phyloP scores from a whole-genome alignment of 2,797 vertebrate genomes.

The Periparus ater region DNA sequence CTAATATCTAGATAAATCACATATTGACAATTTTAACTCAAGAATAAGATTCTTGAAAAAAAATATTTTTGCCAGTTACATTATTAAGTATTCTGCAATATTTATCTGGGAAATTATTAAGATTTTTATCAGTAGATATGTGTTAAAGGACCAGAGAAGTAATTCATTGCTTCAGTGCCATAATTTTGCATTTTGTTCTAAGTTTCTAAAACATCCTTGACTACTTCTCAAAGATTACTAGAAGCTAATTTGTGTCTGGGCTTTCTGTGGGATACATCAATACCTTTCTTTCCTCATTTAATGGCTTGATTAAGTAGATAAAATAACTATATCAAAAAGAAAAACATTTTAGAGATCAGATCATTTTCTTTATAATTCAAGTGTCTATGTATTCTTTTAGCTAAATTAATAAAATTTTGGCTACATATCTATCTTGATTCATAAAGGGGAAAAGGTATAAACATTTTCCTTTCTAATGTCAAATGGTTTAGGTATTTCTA shows the following conservation, averaged over 20 bases:
- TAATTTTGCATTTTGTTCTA: neutral
- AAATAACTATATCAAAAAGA: neutral
- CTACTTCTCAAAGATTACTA: neutral
- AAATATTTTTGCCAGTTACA: neutral
- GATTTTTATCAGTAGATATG: neutral
- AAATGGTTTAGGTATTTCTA: neutral
- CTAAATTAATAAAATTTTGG: neutral
- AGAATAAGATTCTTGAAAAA: neutral
- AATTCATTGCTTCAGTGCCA: neutral
- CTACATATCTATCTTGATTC: neutral
- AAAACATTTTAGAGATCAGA: neutral
- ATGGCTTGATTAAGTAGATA: neutral
- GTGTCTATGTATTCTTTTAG: neutral
- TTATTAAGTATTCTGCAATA: neutral
- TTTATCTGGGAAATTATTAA: neutral
- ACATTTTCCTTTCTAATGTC: neutral
- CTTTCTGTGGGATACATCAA: neutral
- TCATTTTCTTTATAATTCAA: neutral
- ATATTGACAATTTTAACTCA: neutral
- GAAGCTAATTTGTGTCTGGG: neutral
- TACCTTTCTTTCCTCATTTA: neutral
- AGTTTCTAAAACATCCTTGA: neutral
- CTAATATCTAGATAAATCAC: neutral
- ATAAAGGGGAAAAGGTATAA: accelerated
- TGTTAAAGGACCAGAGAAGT: neutral